Base-by-base conservation (phyloP, 2,113 vertebrate genomes). In the Fregata magnificens region DNA sequence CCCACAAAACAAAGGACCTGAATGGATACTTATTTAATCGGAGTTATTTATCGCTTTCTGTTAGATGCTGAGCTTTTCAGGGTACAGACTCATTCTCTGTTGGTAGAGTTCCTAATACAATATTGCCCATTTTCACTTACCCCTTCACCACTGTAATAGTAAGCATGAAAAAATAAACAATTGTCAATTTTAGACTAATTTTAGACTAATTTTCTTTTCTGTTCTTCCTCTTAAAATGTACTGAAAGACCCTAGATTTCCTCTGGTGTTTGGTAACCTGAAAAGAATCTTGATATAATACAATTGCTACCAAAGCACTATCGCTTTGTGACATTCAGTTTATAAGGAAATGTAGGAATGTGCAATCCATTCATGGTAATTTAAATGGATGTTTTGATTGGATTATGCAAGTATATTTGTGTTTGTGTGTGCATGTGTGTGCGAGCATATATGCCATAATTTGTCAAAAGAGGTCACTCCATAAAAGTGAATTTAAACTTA, bases 401-500 rank as follows among this genome's bases (percentile, higher is more conserved):
- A 95, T 95, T 94, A 93, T 85, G 56, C 77, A 85, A 85, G 92
- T 94, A 72, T 93, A 91, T 95, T 96, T 97, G 55, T 95, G 91
- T 92, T 96, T 94, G 76, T 2, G 0, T 72, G 85, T 82, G 78
- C 66, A 38, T 82, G 69, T 79, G 83, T 82, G 77, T 79, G 61
- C 3, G 28, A 56, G 88, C n/a, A 44, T 76, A 52, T 52, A 22
- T 18, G 47, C 78, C 89, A 78, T 74, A 85, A 96, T 96, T 96
- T 96, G 82, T 91, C 95, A 70, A 86, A 86, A 90, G 82, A 84
- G 70, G 89, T 94, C 78, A 96, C 31, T 62, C 77, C 53, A 34
- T 76, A 86, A 94, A 96, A 96, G 82, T 97, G 96, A 97, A 76
- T 94, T 91, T 96, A 96, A 98, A 97, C 95, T 91, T 95, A 80